Percentiles rank a stretch among this genome's conserved stretches.
phyloP scores from a whole-genome alignment of 2,888 invertebrate species.

The Homarus gammarus region DNA sequence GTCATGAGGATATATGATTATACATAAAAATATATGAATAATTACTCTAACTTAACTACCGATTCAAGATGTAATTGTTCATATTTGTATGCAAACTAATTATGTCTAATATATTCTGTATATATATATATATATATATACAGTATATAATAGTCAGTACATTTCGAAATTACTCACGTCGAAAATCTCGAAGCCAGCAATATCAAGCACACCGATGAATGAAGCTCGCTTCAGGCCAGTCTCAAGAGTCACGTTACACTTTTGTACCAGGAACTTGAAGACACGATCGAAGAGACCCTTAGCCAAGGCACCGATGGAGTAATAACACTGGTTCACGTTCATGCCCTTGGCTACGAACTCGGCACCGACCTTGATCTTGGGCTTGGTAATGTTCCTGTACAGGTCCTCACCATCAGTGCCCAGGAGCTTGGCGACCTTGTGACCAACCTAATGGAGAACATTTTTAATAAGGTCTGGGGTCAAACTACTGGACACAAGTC shows the following conservation, averaged over 20 bases:
- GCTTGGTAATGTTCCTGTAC: constrained; percentile 97
- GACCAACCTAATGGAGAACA: constrained; percentile 86
- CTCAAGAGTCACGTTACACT: constrained; percentile 99
- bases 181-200: constrained; percentile 84
- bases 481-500: not conserved
- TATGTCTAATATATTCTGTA: too few species aligned
- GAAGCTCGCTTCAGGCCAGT: constrained; percentile 98
- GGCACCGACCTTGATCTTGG: constrained; percentile 99
- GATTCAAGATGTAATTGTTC: too few species aligned
- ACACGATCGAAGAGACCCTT: constrained; percentile 91
- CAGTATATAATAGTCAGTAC: too few species aligned
- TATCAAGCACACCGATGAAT: constrained; percentile 83
- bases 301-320: constrained; percentile 96
- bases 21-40: too few species aligned
- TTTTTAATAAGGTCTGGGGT: not conserved
- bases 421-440: constrained; percentile 90
- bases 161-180: constrained; percentile 83
- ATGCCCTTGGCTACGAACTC: constrained; percentile 99
- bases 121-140: too few species aligned
- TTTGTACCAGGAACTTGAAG: constrained; percentile 97
- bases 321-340: constrained; percentile 89
- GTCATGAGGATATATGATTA: too few species aligned
- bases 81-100: too few species aligned
- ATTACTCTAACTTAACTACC: too few species aligned
- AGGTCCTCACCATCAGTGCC: constrained; percentile 92